phyloP scores from a whole-genome alignment of 2,113 vertebrate species.

The Vicugna pacos region DNA sequence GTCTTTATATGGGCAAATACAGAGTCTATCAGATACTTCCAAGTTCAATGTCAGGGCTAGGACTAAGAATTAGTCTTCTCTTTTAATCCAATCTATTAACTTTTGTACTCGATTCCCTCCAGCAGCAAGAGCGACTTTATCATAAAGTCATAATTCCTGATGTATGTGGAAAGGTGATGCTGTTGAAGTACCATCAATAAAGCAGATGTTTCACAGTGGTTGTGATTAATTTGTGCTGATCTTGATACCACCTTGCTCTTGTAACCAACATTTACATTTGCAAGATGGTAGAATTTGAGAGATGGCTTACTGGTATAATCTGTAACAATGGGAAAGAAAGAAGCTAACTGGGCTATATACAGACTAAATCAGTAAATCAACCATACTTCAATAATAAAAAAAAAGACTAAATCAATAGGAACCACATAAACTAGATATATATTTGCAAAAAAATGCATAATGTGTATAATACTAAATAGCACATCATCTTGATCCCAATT shows the following conservation, averaged over 20 bases:
- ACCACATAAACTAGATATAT: background rate
- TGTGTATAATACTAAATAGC: background rate
- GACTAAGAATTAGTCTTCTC: conserved; percentile 62
- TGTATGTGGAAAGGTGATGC: conserved; percentile 43
- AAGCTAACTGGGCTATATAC: background rate
- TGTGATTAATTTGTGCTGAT: conserved; percentile 60
- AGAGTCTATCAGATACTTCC: background rate
- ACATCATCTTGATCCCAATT: background rate
- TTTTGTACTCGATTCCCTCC: conserved; percentile 39
- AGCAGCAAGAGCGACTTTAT: conserved; percentile 63
- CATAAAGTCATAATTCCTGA: conserved; percentile 56
- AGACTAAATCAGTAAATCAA: background rate
- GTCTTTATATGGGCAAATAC: conserved; percentile 20
- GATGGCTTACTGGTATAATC: background rate
- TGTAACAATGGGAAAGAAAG: conserved; percentile 29
- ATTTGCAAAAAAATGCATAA: background rate
- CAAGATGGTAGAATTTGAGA: conserved; percentile 52
- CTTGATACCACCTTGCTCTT: conserved; percentile 51
- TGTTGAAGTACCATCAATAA: conserved; percentile 50
- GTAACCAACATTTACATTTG: conserved; percentile 68
- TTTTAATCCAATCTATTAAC: conserved; percentile 63
- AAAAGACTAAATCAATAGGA: background rate
- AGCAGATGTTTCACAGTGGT: conserved; percentile 37
- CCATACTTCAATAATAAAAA: background rate
- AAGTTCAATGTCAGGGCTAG: conserved; percentile 58